These are phyloP conservation scores for Pygoscelis adeliae DNA, from an alignment of 2,113 vertebrate genomes.

Conservation along the genomic window DNA sequence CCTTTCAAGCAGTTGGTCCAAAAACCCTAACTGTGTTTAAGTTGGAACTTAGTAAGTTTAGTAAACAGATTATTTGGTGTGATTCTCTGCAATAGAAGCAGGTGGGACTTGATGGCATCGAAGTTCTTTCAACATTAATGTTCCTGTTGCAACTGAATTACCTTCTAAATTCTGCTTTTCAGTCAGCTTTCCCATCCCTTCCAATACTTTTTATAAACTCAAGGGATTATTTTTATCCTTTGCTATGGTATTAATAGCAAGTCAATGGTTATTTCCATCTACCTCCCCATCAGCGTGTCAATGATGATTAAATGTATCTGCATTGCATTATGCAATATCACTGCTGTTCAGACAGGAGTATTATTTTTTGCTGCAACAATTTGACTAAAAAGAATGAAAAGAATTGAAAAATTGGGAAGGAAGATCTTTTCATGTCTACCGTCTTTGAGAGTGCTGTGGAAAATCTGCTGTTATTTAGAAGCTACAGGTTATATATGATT, in stretches of 20 bases:
- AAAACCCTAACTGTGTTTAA: not conserved
- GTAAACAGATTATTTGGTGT: not conserved
- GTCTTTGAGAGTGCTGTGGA: not conserved
- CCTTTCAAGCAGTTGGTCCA: not conserved
- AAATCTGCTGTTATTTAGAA: not conserved
- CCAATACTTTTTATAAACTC: not conserved
- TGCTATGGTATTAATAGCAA: conserved; percentile 31
- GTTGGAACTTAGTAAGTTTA: not conserved
- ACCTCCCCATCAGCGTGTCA: not conserved
- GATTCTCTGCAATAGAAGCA: not conserved
- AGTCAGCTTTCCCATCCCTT: not conserved
- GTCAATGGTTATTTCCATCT: conserved; percentile 32
- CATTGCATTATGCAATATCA: not conserved
- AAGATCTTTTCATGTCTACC: not conserved
- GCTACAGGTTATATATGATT: not conserved
- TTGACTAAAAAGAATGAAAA: not conserved
- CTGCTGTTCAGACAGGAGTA: not conserved
- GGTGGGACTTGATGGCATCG: not conserved
- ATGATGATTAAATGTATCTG: conserved; percentile 12
- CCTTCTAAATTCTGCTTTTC: not conserved
- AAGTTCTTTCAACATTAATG: not conserved
- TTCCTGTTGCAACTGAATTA: not conserved
- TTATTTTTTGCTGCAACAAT: not conserved
- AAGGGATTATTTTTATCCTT: conserved; percentile 35
- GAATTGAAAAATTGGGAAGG: not conserved